Base-by-base conservation (phyloP, 2,888 invertebrate species). In the Lepeophtheirus nordmannii region DNA sequence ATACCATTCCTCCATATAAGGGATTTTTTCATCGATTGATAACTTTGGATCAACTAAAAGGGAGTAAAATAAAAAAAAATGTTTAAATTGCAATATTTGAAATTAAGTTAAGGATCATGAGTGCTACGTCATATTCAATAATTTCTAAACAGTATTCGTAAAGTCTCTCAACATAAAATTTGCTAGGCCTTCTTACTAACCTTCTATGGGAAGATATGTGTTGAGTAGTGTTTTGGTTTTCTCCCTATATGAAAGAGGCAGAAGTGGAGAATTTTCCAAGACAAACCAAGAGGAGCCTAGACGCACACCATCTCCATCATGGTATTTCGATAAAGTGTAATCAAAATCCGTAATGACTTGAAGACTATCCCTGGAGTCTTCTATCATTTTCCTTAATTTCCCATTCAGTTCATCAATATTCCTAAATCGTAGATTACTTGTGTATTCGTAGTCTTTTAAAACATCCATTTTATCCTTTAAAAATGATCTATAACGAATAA, bases 301-400 rank as follows among this genome's bases (percentile, higher is more conserved):
- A 17, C 53, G 53, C 8, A n/a, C 17, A 3, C 53, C 53, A 8
- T 46, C 17, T 5, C 53, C 53, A 46, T 46, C 53, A 17, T 46
- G 53, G 53, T 46, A 46, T 17, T 46, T 46, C 3, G 53, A 46
- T 14, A 46, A 8, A 3, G 53, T 46, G 17, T 46, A 46, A 17
- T 46, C 53, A 46, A 46, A 46, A 17, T 46, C 53, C 14, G 53
- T 46, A 46, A 46, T 46, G 8, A 46, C 53, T 46, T 46, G 53
- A 46, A 46, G 53, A 46, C 53, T 46, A 1, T 17, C 53, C 14
- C 14, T 14, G 53, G 53, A n/a, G 17, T 46, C 53, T 17, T 46
- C 5, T 5, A 5, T 46, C n/a, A 46, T 46, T 46, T 46, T 46
- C n/a, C 8, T 46, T 14, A 46, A 17, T 17, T 46, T 46, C 53